Evolutionary conservation across 2,797 vertebrate species (phyloP), one percentile per base, ranked within the genome.

Genomic region (Tragelaphus eurycerus): DNA sequence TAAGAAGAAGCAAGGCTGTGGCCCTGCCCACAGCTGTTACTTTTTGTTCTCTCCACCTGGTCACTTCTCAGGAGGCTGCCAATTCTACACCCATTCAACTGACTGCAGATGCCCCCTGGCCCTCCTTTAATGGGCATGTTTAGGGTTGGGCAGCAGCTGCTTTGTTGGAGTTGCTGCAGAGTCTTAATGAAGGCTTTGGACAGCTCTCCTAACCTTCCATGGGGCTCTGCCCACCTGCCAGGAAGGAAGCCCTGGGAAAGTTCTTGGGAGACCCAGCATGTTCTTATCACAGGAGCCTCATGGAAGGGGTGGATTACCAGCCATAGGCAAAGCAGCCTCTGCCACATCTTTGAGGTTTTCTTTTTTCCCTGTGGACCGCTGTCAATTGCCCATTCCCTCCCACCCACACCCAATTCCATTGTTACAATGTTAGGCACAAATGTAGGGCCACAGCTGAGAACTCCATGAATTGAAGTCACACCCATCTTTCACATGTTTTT

Each of bases 391-490:
- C 2, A 9, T 2, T 25, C 17, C 13, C n/a, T 27, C 7, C 4
- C 10, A 2, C 6, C 29, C 34, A 13, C 12, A 17, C 34, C 2
- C 60, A 23, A 16, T 9, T 19, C 38, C 27, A n/a, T 0, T 23
- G 15, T 23, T 52, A 7, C 27, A 19, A 54, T 19, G 17, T 48
- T 83, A 48, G 23, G 79, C 74, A 74, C 50, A 84, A 43, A 59
- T 6, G 1, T 17, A 21, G 16, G 34, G 23, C 52, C 71, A 29
- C 6, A 21, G 11, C 50, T 59, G 43, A 76, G 67, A 43, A 43
- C 67, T 43, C 34, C 5, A 25, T 34, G 43, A 78, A 27, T 2
- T 48, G 14, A 29, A 4, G 14, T 27, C 74, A 48, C 43, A 78
- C 2, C 4, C 17, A 13, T 7, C 17, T 52, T n/a, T n/a, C 29